Percentiles rank a stretch among this genome's conserved stretches.
These are phyloP conservation scores for Eupithecia centaureata DNA, from an alignment of 2,888 invertebrate genomes.

Conservation along the genomic window DNA sequence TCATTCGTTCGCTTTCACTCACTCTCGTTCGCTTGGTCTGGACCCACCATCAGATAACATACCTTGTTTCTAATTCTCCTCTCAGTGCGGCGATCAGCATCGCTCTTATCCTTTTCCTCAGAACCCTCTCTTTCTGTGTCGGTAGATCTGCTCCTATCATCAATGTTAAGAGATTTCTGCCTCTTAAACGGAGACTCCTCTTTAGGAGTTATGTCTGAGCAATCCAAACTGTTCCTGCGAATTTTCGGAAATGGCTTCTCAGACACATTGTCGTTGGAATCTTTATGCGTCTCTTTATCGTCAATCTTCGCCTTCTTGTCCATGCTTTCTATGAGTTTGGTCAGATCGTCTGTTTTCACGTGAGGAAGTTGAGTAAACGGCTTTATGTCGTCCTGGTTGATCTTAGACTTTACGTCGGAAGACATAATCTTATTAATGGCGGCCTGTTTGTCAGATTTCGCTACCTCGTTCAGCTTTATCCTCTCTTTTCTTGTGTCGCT, in stretches of 20 bases:
- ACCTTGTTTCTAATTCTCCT: slow-evolving; percentile 88
- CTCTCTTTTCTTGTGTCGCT: slow-evolving; percentile 79
- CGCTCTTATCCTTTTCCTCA: slow-evolving; percentile 79
- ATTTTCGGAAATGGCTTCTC: slow-evolving; percentile 56
- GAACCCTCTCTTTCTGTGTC: slow-evolving; percentile 82
- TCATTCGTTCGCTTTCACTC: too few species aligned
- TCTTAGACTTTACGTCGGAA: slow-evolving; percentile 68
- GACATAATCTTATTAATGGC: slow-evolving; percentile 69
- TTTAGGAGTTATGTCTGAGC: slow-evolving; percentile 63
- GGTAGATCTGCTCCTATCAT: slow-evolving; percentile 82
- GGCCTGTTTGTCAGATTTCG: slow-evolving; percentile 72
- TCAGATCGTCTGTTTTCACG: slow-evolving; percentile 78
- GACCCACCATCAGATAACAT: not conserved
- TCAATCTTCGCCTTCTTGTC: slow-evolving; percentile 74
- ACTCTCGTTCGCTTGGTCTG: too few species aligned
- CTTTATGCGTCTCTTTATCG: slow-evolving; percentile 59
- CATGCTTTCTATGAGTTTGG: slow-evolving; percentile 76
- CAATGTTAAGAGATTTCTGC: slow-evolving; percentile 79
- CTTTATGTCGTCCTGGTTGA: slow-evolving; percentile 75
- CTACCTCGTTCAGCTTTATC: slow-evolving; percentile 62
- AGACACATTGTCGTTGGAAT: slow-evolving; percentile 68
- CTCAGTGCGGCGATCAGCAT: slow-evolving; percentile 84
- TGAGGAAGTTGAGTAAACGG: slow-evolving; percentile 80
- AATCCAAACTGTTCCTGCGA: slow-evolving; percentile 74
- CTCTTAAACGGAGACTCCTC: slow-evolving; percentile 74